These are phyloP conservation scores for Leptopterna dolabrata DNA, from an alignment of 2,888 invertebrate genomes.

Conservation along the genomic window DNA sequence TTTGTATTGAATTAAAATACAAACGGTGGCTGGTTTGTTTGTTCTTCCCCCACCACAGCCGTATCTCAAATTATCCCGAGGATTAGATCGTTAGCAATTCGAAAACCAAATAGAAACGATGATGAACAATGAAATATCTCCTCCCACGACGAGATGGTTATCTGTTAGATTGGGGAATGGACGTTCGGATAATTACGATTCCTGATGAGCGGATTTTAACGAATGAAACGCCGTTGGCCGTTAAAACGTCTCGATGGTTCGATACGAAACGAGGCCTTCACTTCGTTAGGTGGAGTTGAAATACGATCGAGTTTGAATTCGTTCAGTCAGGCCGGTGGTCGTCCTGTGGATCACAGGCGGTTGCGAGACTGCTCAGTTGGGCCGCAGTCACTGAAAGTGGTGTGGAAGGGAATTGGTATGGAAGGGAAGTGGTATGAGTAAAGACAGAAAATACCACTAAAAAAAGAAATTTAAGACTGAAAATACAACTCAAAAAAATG, in stretches of 20 bases:
- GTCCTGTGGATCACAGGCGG: too few relatives aligned
- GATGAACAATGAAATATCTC: neutral
- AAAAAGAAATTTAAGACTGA: too few relatives aligned
- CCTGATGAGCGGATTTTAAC: neutral
- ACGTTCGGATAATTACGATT: neutral
- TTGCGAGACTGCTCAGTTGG: too few relatives aligned
- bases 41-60: neutral
- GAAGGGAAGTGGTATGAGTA: too few relatives aligned
- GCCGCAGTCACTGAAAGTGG: too few relatives aligned
- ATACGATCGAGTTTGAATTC: neutral
- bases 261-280: neutral
- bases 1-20: conserved; percentile 7
- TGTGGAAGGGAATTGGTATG: too few relatives aligned
- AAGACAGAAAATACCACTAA: too few relatives aligned
- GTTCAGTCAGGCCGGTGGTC: neutral
- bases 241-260: neutral
- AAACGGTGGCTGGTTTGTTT: conserved; percentile 11
- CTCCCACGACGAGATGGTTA: neutral
- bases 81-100: conserved; percentile 3
- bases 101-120: neutral
- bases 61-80: neutral
- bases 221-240: neutral
- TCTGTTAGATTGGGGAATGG: neutral
- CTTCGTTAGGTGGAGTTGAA: neutral
- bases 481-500: too few relatives aligned